A percentile compares a stretch with the other conserved stretches of the same genome.
These are phyloP conservation scores for Alligator mississippiensis DNA, from an alignment of 2,113 vertebrate species.

Conservation along the genomic window DNA sequence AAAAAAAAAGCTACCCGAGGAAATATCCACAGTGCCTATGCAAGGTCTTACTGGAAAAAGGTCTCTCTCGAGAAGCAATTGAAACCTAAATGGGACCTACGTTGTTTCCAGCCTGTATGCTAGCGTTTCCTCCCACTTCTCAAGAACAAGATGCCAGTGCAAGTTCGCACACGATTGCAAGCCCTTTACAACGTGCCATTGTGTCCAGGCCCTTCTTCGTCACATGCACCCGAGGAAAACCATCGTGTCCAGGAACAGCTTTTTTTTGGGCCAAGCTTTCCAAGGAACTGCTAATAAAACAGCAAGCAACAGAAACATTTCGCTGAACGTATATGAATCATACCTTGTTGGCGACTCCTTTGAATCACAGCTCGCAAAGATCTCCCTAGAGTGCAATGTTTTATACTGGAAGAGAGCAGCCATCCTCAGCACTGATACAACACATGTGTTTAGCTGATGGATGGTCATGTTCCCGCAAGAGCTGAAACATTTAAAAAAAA, in stretches of 20 bases:
- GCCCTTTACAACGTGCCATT: neutral
- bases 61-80: neutral
- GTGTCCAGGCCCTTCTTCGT: neutral
- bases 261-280: slow-evolving; percentile 13
- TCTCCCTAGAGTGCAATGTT: slow-evolving; percentile 31
- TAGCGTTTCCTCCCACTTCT: neutral
- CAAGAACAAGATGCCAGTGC: neutral
- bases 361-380: slow-evolving; percentile 49
- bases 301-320: slow-evolving; percentile 6
- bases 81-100: neutral
- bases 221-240: slow-evolving; percentile 9
- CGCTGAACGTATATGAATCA: slow-evolving; percentile 33
- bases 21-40: neutral
- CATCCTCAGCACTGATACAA: slow-evolving; percentile 47
- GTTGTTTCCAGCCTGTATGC: neutral
- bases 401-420: slow-evolving; percentile 45
- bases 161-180: neutral
- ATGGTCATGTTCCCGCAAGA: slow-evolving; percentile 31
- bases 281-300: slow-evolving; percentile 28
- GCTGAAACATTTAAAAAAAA: slow-evolving; percentile 6
- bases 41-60: neutral
- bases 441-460: slow-evolving; percentile 41
- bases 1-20: neutral
- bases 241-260: neutral
- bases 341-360: slow-evolving; percentile 54